A percentile compares a stretch with the other conserved stretches of the same genome.
phyloP scores from a whole-genome alignment of 2,113 vertebrate species.

The Malurus elegans region DNA sequence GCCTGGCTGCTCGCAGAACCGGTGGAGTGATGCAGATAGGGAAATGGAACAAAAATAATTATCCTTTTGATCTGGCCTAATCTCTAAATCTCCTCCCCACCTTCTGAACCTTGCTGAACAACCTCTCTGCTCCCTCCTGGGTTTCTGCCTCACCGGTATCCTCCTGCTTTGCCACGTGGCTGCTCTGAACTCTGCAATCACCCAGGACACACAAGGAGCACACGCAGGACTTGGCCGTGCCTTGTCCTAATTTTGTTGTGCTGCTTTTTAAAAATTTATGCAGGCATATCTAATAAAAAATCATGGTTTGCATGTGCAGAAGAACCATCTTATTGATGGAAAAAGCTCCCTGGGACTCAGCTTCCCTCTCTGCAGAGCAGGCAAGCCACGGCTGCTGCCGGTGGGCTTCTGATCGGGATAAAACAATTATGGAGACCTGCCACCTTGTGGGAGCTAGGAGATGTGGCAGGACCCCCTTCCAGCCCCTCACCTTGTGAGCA shows the following conservation, averaged over 20 bases:
- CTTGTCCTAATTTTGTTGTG: neutral
- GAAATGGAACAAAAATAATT: constrained; percentile 42
- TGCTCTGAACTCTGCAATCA: neutral
- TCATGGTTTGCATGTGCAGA: rapidly evolving
- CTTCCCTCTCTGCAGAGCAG: neutral
- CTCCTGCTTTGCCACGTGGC: neutral
- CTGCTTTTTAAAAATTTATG: neutral
- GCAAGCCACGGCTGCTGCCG: neutral
- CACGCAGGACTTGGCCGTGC: neutral
- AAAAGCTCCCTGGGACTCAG: neutral
- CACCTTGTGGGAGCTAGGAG: constrained; percentile 30
- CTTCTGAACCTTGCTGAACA: constrained; percentile 43
- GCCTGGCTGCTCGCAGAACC: neutral
- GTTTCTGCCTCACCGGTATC: neutral
- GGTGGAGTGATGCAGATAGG: constrained; percentile 25
- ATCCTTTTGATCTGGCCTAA: constrained; percentile 42
- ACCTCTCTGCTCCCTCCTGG: neutral
- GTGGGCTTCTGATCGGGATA: neutral
- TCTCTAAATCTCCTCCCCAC: constrained; percentile 40
- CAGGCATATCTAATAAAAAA: neutral
- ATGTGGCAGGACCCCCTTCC: neutral
- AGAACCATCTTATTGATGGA: rapidly evolving
- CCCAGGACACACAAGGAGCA: neutral
- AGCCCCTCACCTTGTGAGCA: neutral
- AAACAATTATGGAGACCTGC: constrained; percentile 45